Percentiles rank a stretch among this genome's conserved stretches.
Conservation (phyloP, 2,113 vertebrate species). For the Pelvicachromis taeniatus region DNA sequence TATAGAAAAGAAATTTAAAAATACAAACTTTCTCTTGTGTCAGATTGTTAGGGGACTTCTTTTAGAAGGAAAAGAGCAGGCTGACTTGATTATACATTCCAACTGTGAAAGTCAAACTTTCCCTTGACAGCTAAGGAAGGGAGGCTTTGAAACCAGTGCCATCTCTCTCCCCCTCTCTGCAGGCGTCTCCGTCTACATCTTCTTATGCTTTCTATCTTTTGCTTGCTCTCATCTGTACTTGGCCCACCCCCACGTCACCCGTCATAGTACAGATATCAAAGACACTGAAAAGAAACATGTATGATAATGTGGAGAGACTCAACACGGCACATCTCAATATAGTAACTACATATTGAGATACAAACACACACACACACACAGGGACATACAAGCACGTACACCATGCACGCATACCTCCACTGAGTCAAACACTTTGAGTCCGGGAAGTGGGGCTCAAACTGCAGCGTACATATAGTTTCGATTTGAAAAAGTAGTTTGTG, state of each 20-base stretch:
- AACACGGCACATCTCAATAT: neutral
- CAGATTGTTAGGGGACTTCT: neutral
- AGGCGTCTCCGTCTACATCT: neutral
- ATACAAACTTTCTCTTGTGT: neutral
- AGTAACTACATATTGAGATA: neutral
- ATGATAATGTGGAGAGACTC: neutral
- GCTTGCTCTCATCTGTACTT: neutral
- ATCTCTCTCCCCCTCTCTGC: neutral
- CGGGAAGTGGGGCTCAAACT: neutral
- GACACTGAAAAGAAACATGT: neutral
- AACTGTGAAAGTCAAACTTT: slow-evolving; percentile 13
- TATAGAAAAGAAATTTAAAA: neutral
- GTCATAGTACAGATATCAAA: neutral
- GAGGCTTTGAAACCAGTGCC: neutral
- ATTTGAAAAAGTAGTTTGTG: neutral
- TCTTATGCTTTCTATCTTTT: neutral
- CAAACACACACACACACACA: neutral
- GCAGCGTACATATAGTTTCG: neutral
- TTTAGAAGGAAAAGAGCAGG: neutral
- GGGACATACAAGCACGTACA: neutral
- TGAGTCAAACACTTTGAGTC: no score
- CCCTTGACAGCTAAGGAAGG: neutral
- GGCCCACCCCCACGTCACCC: neutral
- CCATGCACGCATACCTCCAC: neutral
- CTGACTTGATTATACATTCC: slow-evolving; percentile 14